Percentiles rank a stretch among this genome's conserved stretches.
Conservation (phyloP, 2,797 vertebrate species). For the Clarias pachynema region DNA sequence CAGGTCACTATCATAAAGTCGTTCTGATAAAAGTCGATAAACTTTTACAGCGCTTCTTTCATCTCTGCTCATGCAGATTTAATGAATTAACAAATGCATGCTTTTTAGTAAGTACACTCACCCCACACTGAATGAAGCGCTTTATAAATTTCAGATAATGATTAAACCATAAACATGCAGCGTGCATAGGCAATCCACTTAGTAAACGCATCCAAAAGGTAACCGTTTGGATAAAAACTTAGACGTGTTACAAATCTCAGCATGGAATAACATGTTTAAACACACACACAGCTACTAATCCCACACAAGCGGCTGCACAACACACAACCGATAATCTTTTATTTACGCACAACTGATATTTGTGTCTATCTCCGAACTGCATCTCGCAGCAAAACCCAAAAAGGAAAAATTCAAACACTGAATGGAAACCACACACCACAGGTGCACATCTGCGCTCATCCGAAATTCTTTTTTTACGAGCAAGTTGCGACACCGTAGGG, state of each 20-base stretch:
- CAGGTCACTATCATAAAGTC: background rate
- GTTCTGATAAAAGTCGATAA: background rate
- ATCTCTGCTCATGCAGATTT: background rate
- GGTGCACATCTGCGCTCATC: slow-evolving; percentile 1
- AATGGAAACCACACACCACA: slow-evolving; percentile 35
- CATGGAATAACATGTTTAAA: background rate
- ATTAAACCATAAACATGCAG: background rate
- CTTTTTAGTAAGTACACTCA: background rate
- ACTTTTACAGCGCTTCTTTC: background rate
- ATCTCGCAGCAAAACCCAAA: slow-evolving; percentile 14
- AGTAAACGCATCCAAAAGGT: background rate
- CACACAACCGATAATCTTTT: background rate
- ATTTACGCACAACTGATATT: background rate
- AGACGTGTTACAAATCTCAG: background rate
- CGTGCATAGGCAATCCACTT: background rate
- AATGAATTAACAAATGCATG: no score
- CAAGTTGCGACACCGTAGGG: background rate
- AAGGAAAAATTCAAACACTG: slow-evolving; percentile 19
- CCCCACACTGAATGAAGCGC: background rate
- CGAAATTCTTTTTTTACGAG: background rate
- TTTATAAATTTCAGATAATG: background rate
- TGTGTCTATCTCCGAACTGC: background rate
- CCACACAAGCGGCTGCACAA: background rate
- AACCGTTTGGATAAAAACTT: background rate
- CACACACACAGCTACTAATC: slow-evolving; percentile 13